phyloP scores from a whole-genome alignment of 23 tunicate genomes.

The Halocynthia roretzi region DNA sequence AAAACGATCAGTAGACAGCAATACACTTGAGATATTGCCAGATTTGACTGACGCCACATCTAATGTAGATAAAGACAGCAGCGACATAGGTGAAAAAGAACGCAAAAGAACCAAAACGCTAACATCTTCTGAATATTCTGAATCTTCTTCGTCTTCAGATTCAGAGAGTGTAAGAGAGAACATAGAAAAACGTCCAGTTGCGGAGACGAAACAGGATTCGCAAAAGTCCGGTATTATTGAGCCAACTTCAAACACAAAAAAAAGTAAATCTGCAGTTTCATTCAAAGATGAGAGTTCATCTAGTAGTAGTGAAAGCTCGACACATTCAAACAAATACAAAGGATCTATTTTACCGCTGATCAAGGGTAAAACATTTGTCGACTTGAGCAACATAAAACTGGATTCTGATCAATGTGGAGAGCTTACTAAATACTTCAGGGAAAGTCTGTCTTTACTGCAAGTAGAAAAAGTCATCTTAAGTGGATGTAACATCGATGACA shows the following conservation, averaged over 20 bases:
- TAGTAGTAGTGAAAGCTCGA: too few species aligned
- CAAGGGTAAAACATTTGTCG: slow-evolving; percentile 13
- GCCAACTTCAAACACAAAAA: background rate
- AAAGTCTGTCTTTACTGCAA: slow-evolving; percentile 17
- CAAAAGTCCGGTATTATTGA: slow-evolving; percentile 2
- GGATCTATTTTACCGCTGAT: slow-evolving; percentile 12
- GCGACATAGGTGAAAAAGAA: slow-evolving; percentile 11
- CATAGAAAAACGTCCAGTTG: background rate
- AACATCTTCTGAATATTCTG: slow-evolving; percentile 5
- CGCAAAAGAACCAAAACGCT: background rate
- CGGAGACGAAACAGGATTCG: slow-evolving; percentile 15
- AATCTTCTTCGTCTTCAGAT: slow-evolving; percentile 4
- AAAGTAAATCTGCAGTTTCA: background rate
- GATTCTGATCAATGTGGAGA: slow-evolving; percentile 34
- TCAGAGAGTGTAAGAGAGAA: slow-evolving; percentile 11
- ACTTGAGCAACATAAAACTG: slow-evolving; percentile 17
- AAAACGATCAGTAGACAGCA: too few species aligned
- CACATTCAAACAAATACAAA: background rate
- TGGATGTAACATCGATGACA: slow-evolving; percentile 22
- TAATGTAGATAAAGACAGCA: slow-evolving; percentile 20
- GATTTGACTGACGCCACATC: background rate
- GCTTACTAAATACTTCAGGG: slow-evolving; percentile 15
- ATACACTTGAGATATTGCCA: background rate
- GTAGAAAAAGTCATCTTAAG: slow-evolving; percentile 21
- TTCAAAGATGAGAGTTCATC: too few species aligned